phyloP scores from a whole-genome alignment of 2,113 vertebrate genomes.

The Neolamprologus kungweensis region DNA sequence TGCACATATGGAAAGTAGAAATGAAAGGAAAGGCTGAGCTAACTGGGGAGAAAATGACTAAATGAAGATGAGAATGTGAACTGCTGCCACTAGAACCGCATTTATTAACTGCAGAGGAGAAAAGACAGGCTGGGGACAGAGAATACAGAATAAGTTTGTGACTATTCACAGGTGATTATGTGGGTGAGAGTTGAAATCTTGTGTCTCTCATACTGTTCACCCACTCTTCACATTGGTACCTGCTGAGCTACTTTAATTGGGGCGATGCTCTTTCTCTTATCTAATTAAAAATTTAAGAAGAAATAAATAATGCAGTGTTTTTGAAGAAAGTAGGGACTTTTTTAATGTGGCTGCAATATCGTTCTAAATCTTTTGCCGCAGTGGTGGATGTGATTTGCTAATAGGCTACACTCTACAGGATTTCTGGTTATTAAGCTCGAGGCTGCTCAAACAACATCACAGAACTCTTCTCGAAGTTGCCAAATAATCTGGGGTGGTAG shows the following conservation, averaged over 20 bases:
- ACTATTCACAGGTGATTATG: conserved; percentile 1
- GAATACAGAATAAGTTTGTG: background rate
- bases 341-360: background rate
- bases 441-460: background rate
- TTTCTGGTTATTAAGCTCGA: background rate
- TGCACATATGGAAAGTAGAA: background rate
- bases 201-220: background rate
- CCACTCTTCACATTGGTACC: background rate
- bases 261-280: conserved; percentile 13
- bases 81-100: background rate
- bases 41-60: background rate
- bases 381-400: background rate
- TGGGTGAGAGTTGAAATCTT: conserved; percentile 11
- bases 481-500: background rate
- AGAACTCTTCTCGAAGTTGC: background rate
- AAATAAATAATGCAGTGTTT: conserved; percentile 11
- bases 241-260: conserved; percentile 34
- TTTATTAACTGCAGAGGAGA: background rate
- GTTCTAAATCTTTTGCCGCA: background rate
- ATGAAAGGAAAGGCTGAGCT: background rate
- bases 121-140: background rate
- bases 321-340: background rate
- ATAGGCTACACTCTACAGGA: background rate
- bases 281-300: conserved; percentile 30
- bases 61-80: background rate